Conservation (phyloP, 2,113 vertebrate genomes). For the Paedocypris sp. region DNA sequence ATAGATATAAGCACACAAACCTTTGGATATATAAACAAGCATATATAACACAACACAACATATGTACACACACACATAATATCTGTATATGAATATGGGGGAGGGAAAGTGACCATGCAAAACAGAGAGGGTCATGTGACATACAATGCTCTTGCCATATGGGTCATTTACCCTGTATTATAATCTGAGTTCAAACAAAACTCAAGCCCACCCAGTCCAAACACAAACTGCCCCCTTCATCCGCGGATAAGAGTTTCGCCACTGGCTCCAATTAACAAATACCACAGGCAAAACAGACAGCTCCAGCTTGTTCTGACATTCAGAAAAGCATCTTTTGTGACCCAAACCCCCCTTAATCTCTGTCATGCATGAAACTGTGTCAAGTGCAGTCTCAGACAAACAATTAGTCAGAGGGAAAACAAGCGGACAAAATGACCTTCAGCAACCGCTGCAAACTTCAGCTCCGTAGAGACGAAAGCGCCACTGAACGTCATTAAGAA, state of each 20-base stretch:
- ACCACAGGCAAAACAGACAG: background rate
- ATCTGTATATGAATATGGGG: background rate
- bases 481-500: no score
- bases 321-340: background rate
- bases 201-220: background rate
- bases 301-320: background rate
- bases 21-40: no score
- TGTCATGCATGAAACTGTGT: background rate
- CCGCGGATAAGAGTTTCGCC: background rate
- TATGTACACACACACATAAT: no score
- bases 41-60: no score
- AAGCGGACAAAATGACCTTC: slow-evolving; percentile 20
- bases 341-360: background rate
- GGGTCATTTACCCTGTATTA: slow-evolving; percentile 35
- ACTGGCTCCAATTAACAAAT: background rate
- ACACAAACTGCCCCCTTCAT: slow-evolving; percentile 22
- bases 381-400: background rate
- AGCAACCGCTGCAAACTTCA: background rate
- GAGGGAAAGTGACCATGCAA: slow-evolving; percentile 17
- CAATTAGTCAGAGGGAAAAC: slow-evolving; percentile 2
- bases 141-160: slow-evolving; percentile 25
- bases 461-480: no score
- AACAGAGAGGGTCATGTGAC: slow-evolving; percentile 39
- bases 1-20: no score
- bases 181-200: slow-evolving; percentile 34